phyloP scores from a whole-genome alignment of 53 echinoderm and acorn worm genomes.

The Pentamera pediparva region DNA sequence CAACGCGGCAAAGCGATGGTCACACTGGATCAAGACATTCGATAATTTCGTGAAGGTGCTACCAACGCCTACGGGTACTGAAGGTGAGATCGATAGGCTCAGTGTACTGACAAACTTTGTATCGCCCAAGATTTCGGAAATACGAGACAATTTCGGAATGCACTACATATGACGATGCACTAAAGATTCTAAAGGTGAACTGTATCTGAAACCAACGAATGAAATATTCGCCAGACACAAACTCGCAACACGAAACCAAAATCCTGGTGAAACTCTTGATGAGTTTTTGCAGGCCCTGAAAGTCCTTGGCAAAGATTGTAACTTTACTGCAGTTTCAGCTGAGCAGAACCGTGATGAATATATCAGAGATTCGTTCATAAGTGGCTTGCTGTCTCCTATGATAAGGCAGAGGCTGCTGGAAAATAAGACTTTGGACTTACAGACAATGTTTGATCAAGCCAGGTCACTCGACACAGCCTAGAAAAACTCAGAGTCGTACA shows the following conservation, averaged over 20 bases:
- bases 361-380: constrained; percentile 17
- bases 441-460: constrained; percentile 38
- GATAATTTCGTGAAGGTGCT: constrained; percentile 22
- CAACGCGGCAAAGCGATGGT: constrained; percentile 20
- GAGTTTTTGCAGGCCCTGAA: constrained; percentile 5
- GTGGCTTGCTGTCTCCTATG: not conserved
- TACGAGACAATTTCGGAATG: constrained; percentile 38
- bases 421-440: constrained; percentile 22
- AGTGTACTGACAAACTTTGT: constrained; percentile 25
- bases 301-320: constrained; percentile 5
- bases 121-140: constrained; percentile 18
- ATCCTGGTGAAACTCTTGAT: not conserved
- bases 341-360: constrained; percentile 3
- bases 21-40: constrained; percentile 33
- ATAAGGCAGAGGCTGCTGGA: constrained; percentile 13
- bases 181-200: constrained; percentile 19
- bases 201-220: constrained; percentile 22
- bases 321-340: constrained; percentile 7
- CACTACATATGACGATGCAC: constrained; percentile 12
- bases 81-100: constrained; percentile 29
- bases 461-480: not conserved
- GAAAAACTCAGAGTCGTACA: not conserved
- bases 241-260: not conserved
- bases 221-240: constrained; percentile 28
- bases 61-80: not conserved